A percentile compares a stretch with the other conserved stretches of the same genome.
phyloP scores from a whole-genome alignment of 2,888 invertebrate species.

The Liposcelis brunnea region DNA sequence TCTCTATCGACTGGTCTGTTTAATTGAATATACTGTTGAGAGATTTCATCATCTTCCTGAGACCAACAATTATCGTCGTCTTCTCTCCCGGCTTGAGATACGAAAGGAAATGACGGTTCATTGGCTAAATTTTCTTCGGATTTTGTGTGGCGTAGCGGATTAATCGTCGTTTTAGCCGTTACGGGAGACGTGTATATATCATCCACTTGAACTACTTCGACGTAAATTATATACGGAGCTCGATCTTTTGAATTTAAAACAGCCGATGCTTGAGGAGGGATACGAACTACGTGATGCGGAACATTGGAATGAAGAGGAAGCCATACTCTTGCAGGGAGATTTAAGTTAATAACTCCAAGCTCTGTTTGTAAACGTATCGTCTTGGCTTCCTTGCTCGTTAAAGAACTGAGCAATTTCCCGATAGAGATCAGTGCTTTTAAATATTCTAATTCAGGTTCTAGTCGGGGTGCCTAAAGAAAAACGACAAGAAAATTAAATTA shows the following conservation, averaged over 20 bases:
- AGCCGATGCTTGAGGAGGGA: slow-evolving; percentile 93
- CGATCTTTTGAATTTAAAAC: slow-evolving; percentile 95
- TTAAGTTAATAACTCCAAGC: slow-evolving; percentile 81
- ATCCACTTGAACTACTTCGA: slow-evolving; percentile 84
- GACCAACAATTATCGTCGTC: slow-evolving; percentile 65
- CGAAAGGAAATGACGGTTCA: slow-evolving; percentile 16
- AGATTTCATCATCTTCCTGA: slow-evolving; percentile 89
- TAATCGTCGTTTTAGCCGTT: slow-evolving; percentile 66
- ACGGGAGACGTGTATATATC: slow-evolving; percentile 62
- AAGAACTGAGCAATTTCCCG: slow-evolving; percentile 61
- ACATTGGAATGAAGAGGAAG: slow-evolving; percentile 65
- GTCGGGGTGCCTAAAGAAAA: slow-evolving; percentile 50
- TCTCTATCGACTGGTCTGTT: slow-evolving; percentile 51
- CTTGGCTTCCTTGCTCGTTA: slow-evolving; percentile 79
- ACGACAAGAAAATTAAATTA: slow-evolving; percentile 10
- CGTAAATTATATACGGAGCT: slow-evolving; percentile 96
- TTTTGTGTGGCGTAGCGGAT: slow-evolving; percentile 74
- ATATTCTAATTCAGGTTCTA: slow-evolving; percentile 71
- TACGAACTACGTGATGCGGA: slow-evolving; percentile 86
- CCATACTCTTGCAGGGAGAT: slow-evolving; percentile 96
- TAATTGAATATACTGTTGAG: slow-evolving; percentile 53
- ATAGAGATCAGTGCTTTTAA: slow-evolving; percentile 74
- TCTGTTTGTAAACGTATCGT: slow-evolving; percentile 85
- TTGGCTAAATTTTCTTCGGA: slow-evolving; percentile 75
- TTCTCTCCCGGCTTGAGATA: slow-evolving; percentile 6